Evolutionary conservation across 2,888 invertebrate genomes (phyloP), one percentile per base, ranked within the genome.

Genomic region (Halictus quadricinctus): DNA sequence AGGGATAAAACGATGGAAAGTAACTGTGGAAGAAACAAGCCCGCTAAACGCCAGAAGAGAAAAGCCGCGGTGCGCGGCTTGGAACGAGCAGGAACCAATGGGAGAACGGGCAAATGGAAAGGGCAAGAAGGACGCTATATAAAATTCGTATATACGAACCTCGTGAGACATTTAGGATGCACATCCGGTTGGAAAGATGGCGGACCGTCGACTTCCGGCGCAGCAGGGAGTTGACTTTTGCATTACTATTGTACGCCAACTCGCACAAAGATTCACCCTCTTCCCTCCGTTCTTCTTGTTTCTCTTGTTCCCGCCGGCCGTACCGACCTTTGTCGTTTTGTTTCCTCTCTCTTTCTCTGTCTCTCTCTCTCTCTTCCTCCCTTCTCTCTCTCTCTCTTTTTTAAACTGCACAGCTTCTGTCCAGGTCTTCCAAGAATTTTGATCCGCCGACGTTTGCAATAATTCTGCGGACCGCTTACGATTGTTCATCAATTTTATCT

Each of bases 121-220:
- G 66, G 41, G 58, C 41, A 74, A 78, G 80, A 58, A 66, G 81
- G 82, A 74, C 73, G 81, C 79, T 79, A 82, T 86, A 81, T 85
- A 83, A 82, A 86, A 91, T 87, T 89, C 90, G 88, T 90, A 92
- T 89, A 90, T 88, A 92, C 92, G 92, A 92, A 91, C 92, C 91
- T 90, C 89, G 87, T 89, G 92, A 93, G 92, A 93, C 92, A 92
- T 93, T 93, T 93, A 93, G 92, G 91, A 93, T 92, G 93, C 91
- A 92, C 93, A 89, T 93, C 92, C 93, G 92, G 90, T 88, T 91
- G 89, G 91, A 92, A 93, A 92, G 92, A 93, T 93, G 93, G 93
- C 93, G 90, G 92, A 90, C 92, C 90, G 88, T 91, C 87, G 89
- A 91, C 91, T 92, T 93, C 93, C 93, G 93, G 90, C 90, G 80